Evolutionary conservation across 1,140 invertebrate species (phyloP).

Genomic region (Bombyx mandarina): DNA sequence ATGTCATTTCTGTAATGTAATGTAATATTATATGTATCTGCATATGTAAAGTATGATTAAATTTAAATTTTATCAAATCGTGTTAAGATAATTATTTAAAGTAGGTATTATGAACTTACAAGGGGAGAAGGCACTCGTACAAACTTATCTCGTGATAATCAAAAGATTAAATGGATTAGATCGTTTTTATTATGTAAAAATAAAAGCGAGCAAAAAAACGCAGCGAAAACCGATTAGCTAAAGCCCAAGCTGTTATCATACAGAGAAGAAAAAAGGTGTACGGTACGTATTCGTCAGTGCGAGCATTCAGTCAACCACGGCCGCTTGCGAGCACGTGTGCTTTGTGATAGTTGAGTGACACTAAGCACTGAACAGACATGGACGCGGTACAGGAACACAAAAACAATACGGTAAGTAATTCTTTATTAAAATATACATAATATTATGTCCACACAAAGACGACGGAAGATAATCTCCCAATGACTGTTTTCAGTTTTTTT

Average conservation of each 20-base stretch:
- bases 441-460: too few relatives aligned
- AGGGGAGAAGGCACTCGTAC: too few relatives aligned
- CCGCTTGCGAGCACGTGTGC: constrained; percentile 23
- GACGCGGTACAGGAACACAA: constrained; percentile 18
- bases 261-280: constrained; percentile 22
- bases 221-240: constrained; percentile 25
- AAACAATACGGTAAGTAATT: constrained; percentile 7
- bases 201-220: too few relatives aligned
- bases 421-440: too few relatives aligned
- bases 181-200: background rate
- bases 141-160: background rate
- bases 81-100: too few relatives aligned
- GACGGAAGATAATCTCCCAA: too few relatives aligned
- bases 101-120: too few relatives aligned
- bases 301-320: constrained; percentile 21
- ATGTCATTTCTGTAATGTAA: too few relatives aligned
- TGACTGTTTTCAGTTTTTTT: too few relatives aligned
- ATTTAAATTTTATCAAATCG: too few relatives aligned
- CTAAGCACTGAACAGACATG: constrained; percentile 14
- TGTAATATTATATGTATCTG: too few relatives aligned
- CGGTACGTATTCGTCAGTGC: constrained; percentile 1
- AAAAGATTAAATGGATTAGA: background rate
- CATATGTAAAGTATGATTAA: too few relatives aligned
- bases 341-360: constrained; percentile 14
- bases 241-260: constrained; percentile 37